Evolutionary conservation across 2,113 vertebrate genomes (phyloP), one percentile per base, ranked within the genome.

Genomic region (Blennius ocellaris): DNA sequence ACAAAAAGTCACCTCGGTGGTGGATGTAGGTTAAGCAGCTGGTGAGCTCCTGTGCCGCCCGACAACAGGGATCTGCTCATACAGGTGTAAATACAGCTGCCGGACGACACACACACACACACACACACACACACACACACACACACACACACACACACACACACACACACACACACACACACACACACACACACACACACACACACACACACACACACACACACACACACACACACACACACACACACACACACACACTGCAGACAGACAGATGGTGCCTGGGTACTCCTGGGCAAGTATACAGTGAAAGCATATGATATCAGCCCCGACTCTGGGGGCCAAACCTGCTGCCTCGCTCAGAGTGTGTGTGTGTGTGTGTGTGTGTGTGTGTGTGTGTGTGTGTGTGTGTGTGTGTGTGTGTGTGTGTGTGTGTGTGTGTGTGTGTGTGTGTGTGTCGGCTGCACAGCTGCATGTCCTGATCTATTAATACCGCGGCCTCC

Each of bases 71-170:
- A 94, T 93, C 91, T 95, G 93, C 93, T 93, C 94, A 94, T 62
- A 91, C 93, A 98, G 95, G 94, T 97, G 96, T 94, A 96, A 96
- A 95, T 94, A 93, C 95, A 97, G 95, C 95, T 96, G 95, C 92
- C 90, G 92, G 90, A 87, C 90, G 89, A 59, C 54, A 30, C 21
- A 30, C 21, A 30, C 21, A 30, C 21, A 30, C 21, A 30, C 4
- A 4, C 21, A 30, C 21, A 30, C 21, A 4, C 21, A 30, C 21
- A 30, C 21, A 30, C 21, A 30, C 21, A 30, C 21, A 30, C 21
- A 30, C 21, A 30, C 21, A 30, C 21, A 30, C 21, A 30, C 21
- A 30, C 21, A 30, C 21, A 30, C 21, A 30, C 21, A 30, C 21
- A 30, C 21, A 30, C 21, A 30, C 21, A 30, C 21, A 30, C 21